Evolutionary conservation across 2,797 vertebrate genomes (phyloP).

Genomic region (Buphagus erythrorhynchus): DNA sequence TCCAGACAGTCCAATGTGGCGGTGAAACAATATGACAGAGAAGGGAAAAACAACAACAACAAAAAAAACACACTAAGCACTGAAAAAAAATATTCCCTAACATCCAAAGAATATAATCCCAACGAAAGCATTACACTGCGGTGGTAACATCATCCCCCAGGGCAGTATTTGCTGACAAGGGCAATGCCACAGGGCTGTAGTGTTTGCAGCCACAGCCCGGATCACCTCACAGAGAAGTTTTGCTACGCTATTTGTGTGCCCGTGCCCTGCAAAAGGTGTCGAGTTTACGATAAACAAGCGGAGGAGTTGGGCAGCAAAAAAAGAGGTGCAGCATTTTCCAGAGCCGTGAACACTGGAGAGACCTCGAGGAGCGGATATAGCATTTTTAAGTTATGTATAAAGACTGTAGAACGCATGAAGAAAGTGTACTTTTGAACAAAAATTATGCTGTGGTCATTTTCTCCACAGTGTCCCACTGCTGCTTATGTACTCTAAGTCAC

Average conservation of each 20-base stretch:
- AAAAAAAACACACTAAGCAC: no score
- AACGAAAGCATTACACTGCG: accelerated
- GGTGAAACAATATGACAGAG: background rate
- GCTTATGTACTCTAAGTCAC: accelerated
- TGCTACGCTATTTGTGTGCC: accelerated
- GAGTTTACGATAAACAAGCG: background rate
- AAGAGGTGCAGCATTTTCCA: background rate
- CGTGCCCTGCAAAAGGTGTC: accelerated
- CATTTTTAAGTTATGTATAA: accelerated
- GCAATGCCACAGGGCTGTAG: accelerated
- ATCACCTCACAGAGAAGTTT: accelerated
- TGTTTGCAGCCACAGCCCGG: background rate
- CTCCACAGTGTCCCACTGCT: accelerated
- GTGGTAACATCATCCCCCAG: no score
- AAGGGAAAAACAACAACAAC: accelerated
- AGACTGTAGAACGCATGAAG: accelerated
- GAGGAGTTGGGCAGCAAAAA: background rate
- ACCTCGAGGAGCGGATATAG: accelerated
- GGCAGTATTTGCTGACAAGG: accelerated
- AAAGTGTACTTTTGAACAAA: background rate
- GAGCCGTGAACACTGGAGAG: accelerated
- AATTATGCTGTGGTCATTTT: background rate
- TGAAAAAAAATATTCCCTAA: background rate
- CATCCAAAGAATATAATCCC: background rate
- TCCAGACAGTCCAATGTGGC: background rate